Evolutionary conservation across 2,888 invertebrate genomes (phyloP).

Genomic region (Gnatocerus cornutus): DNA sequence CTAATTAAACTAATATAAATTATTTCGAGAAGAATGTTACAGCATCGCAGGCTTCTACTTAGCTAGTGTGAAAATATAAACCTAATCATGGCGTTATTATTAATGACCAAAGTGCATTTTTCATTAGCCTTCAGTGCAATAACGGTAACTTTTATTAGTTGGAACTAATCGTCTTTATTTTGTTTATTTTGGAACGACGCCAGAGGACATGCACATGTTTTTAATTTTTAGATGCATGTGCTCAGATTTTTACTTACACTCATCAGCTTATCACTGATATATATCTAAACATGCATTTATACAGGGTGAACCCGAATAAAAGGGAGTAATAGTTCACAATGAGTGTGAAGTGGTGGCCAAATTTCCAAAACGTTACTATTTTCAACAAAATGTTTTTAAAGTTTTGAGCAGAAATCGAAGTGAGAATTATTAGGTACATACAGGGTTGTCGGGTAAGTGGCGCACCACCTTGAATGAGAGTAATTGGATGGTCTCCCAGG

Average conservation of each 20-base stretch:
- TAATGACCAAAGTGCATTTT: constrained; percentile 10
- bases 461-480: too few relatives aligned
- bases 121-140: constrained; percentile 5
- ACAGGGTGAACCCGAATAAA: too few relatives aligned
- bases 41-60: constrained; percentile 17
- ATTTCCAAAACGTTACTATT: too few relatives aligned
- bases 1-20: constrained; percentile 3
- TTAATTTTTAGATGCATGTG: background rate
- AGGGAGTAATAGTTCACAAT: too few relatives aligned
- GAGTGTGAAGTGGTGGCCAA: too few relatives aligned
- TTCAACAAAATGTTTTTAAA: too few relatives aligned
- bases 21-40: constrained; percentile 20
- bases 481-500: too few relatives aligned
- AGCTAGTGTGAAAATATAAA: constrained; percentile 25
- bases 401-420: too few relatives aligned
- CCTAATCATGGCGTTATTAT: constrained; percentile 6
- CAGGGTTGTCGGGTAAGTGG: too few relatives aligned
- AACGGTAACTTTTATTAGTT: constrained; percentile 15
- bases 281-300: too few relatives aligned
- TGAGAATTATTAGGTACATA: too few relatives aligned
- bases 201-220: background rate
- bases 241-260: constrained; percentile 16
- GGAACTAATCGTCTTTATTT: background rate
- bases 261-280: constrained; percentile 16
- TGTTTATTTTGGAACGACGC: background rate